Conservation (phyloP, 1,140 invertebrate genomes). For the Manduca sexta region DNA sequence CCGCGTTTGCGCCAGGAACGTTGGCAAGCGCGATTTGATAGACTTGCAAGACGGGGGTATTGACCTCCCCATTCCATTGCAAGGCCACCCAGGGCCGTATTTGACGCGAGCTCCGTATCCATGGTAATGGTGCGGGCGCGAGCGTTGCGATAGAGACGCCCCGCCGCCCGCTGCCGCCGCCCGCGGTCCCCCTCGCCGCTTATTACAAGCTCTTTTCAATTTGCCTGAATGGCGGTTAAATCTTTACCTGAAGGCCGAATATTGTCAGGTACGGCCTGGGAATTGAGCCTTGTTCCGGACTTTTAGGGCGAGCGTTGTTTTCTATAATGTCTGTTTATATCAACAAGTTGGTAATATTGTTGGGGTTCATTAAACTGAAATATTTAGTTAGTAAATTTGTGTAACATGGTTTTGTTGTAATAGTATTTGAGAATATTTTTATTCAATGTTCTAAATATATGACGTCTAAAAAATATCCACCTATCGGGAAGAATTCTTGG, state of each 20-base stretch:
- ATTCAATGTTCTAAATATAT: too few species aligned
- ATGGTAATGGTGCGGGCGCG: slow-evolving; percentile 56
- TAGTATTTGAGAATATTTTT: too few species aligned
- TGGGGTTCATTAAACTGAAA: too few species aligned
- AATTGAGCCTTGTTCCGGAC: slow-evolving; percentile 12
- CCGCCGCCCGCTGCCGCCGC: slow-evolving; percentile 17
- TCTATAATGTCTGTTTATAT: slow-evolving; percentile 1
- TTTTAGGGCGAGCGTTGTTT: slow-evolving; percentile 11
- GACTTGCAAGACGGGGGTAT: slow-evolving; percentile 64
- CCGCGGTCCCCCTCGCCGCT: slow-evolving; percentile 25
- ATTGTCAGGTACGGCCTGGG: slow-evolving; percentile 20
- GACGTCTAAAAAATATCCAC: too few species aligned
- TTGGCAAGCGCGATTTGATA: slow-evolving; percentile 62
- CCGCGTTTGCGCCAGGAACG: slow-evolving; percentile 45
- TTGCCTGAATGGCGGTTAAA: slow-evolving; percentile 53
- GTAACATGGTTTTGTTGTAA: too few species aligned
- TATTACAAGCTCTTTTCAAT: slow-evolving; percentile 62
- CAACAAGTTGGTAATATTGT: too few species aligned
- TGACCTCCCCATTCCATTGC: slow-evolving; percentile 69
- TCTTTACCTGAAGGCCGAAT: slow-evolving; percentile 49
- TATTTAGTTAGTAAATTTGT: too few species aligned
- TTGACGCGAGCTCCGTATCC: slow-evolving; percentile 45
- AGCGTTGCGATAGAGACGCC: slow-evolving; percentile 58
- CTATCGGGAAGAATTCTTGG: too few species aligned
- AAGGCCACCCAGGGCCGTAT: slow-evolving; percentile 68